Evolutionary conservation across 2,113 vertebrate species (phyloP).

Genomic region (Piprites chloris): DNA sequence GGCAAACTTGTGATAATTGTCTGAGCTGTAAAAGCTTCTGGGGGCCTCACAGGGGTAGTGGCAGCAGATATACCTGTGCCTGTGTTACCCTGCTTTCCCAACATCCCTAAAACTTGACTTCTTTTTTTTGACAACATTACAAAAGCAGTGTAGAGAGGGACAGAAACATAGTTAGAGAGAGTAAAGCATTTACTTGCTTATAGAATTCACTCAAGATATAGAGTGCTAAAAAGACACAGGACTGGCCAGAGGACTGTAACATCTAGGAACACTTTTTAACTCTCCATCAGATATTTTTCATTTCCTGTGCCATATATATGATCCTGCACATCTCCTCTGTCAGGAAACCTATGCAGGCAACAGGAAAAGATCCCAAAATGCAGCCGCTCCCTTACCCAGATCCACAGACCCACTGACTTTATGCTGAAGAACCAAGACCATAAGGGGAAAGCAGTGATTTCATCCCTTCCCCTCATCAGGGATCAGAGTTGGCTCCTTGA

Average conservation of each 20-base stretch:
- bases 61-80: constrained; percentile 7
- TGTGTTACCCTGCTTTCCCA: constrained; percentile 17
- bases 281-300: neutral
- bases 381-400: neutral
- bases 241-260: neutral
- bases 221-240: neutral
- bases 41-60: neutral
- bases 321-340: neutral
- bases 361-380: neutral
- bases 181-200: neutral
- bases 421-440: neutral
- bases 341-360: neutral
- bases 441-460: neutral
- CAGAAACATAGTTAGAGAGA: neutral
- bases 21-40: constrained; percentile 23
- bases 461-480: neutral
- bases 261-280: neutral
- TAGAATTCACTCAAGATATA: neutral
- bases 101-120: neutral
- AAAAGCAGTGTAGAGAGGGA: neutral
- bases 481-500: neutral
- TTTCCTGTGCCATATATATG: neutral
- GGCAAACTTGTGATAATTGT: constrained; percentile 1
- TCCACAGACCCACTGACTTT: neutral
- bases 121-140: constrained; percentile 21